A percentile compares a stretch with the other conserved stretches of the same genome.
These are phyloP conservation scores for Oreochromis mossambicus DNA, from an alignment of 2,797 vertebrate genomes.

Conservation along the genomic window DNA sequence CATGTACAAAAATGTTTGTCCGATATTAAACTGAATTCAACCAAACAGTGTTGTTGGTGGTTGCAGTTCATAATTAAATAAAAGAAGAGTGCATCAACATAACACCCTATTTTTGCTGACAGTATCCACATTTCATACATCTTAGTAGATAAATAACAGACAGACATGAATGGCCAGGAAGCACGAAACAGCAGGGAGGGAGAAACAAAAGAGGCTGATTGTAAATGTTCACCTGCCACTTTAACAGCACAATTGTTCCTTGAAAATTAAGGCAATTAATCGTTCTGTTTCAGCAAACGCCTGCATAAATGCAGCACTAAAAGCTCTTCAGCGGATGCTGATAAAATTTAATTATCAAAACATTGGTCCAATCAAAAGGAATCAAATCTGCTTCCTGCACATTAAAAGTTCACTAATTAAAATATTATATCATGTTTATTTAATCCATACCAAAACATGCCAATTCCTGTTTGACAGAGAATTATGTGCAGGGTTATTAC, in stretches of 20 bases:
- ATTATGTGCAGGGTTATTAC: neutral
- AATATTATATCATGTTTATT: neutral
- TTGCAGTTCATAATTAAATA: neutral
- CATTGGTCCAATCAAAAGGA: neutral
- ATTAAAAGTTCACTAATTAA: neutral
- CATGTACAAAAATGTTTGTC: neutral
- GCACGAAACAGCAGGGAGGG: conserved; percentile 25
- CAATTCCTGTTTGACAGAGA: neutral
- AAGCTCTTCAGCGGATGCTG: neutral
- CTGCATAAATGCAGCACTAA: neutral
- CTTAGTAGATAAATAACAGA: conserved; percentile 40
- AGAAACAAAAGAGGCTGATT: neutral
- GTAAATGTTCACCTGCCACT: conserved; percentile 48
- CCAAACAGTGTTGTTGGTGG: neutral
- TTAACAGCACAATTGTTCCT: conserved; percentile 25
- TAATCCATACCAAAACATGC: neutral
- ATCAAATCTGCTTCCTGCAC: neutral
- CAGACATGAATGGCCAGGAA: conserved; percentile 50
- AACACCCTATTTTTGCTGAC: neutral
- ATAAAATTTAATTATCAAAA: neutral
- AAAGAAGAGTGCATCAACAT: neutral
- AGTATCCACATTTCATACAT: neutral
- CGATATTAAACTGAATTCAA: neutral
- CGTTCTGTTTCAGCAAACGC: neutral
- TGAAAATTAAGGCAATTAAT: neutral